Base-by-base conservation (phyloP, 2,888 invertebrate genomes). In the Lycocerus yunnanus region DNA sequence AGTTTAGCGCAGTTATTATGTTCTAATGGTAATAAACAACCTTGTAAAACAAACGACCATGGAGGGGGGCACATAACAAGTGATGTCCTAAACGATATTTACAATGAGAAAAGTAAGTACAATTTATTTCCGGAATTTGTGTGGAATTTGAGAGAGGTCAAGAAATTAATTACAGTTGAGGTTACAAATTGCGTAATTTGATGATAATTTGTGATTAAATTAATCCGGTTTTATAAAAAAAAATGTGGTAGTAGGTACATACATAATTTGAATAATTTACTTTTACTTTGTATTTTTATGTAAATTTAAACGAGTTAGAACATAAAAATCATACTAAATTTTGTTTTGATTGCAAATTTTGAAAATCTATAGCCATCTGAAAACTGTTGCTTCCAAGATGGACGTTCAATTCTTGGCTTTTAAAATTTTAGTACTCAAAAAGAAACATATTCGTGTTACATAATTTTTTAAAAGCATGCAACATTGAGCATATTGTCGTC, bases 1-100 rank as follows among this genome's bases (percentile, higher is more conserved):
- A 90, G 88, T 83, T 83, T 90, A 76, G 89, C 89, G 3, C 89
- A 89, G 80, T 83, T 90, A 69, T 81, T 90, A 13, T 88, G 88
- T 72, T 87, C 87, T 15, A 86, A 87, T 58, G 83, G 84, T 69
- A 87, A 85, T 75, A 82, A 83, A 73, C 75, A 74, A 58, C 68
- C 84, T 15, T 83, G 85, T 73, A 88, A 87, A 77, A 82, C 84
- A 58, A 88, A 86, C 78, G 86, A 86, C 78, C 87, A 88, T 75
- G 87, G 87, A 3, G 88, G 88, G 27, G 87, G 87, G 58, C 79
- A 88, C 20, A 85, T 82, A 68, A 72, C 79, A 79, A 73, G 74
- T 61, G 77, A 86, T 77, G 86, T 85, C 3, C 76, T 84, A 3
- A 85, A 88, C 43, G 86, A 87, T 66, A 81, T 83, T 43, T 83